A percentile compares a stretch with the other conserved stretches of the same genome.
phyloP scores from a whole-genome alignment of 2,888 invertebrate genomes.

The Adineta ricciae region DNA sequence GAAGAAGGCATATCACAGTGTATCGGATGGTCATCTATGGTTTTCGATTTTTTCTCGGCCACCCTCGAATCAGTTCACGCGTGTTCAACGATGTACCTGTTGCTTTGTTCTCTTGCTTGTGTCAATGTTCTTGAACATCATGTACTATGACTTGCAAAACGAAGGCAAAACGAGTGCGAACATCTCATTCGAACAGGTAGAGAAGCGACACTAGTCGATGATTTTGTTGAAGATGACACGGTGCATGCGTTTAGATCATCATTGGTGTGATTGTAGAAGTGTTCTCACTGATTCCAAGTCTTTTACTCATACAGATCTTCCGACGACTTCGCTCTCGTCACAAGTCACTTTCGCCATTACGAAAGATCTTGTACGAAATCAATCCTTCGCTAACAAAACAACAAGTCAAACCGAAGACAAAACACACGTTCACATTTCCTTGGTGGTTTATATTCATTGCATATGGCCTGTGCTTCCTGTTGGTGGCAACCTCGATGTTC shows the following conservation, averaged over 20 bases:
- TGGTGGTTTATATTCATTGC: constrained; percentile 49
- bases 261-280: constrained; percentile 50
- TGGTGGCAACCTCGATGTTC: constrained; percentile 45
- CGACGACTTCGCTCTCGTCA: constrained; percentile 47
- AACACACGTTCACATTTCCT: constrained; percentile 35
- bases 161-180: constrained; percentile 36
- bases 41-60: constrained; percentile 54
- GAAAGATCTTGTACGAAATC: background rate
- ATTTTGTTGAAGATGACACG: constrained; percentile 52
- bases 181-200: too few relatives aligned
- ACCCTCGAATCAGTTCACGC: constrained; percentile 51
- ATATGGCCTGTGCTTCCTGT: constrained; percentile 50
- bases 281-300: constrained; percentile 50
- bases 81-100: constrained; percentile 51
- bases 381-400: background rate
- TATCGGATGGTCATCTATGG: constrained; percentile 54
- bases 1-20: constrained; percentile 46
- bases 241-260: constrained; percentile 41
- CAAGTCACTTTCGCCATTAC: constrained; percentile 43
- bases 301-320: constrained; percentile 50
- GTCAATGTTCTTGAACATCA: constrained; percentile 54
- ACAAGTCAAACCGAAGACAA: background rate
- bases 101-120: constrained; percentile 52
- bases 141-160: constrained; percentile 49
- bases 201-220: constrained; percentile 40